A percentile compares a stretch with the other conserved stretches of the same genome.
Evolutionary conservation across 2,888 invertebrate genomes (phyloP).

Genomic region (Podabrus alpinus): DNA sequence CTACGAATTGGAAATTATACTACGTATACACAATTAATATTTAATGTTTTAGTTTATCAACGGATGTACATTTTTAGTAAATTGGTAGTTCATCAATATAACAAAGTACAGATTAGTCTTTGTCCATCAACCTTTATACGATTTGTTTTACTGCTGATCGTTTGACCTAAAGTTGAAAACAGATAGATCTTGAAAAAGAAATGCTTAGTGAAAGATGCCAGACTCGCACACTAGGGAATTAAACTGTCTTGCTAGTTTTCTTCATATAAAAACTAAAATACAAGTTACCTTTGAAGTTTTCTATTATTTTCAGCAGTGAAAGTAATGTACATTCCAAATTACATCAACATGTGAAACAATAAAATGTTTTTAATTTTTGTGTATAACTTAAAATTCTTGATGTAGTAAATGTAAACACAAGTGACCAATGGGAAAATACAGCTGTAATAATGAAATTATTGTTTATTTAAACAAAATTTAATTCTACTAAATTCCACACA

Average conservation of each 20-base stretch:
- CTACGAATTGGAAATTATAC: not conserved
- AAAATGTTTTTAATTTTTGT: too few relatives aligned
- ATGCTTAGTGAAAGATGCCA: conserved; percentile 10
- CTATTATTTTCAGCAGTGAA: not conserved
- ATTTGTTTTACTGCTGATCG: conserved; percentile 13
- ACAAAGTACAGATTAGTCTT: conserved; percentile 12
- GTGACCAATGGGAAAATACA: not conserved
- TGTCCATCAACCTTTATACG: conserved; percentile 14
- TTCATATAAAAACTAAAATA: conserved; percentile 1
- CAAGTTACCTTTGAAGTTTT: not conserved
- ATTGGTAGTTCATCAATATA: conserved; percentile 8
- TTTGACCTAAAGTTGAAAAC: conserved; percentile 15
- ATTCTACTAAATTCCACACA: not conserved
- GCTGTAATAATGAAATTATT: not conserved
- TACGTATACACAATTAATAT: too few relatives aligned
- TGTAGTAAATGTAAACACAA: not conserved
- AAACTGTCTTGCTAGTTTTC: conserved; percentile 5
- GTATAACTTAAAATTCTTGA: not conserved
- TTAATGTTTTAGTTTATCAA: not conserved
- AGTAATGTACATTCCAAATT: not conserved
- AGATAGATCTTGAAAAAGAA: conserved; percentile 14
- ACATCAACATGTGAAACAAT: not conserved
- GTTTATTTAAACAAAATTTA: not conserved
- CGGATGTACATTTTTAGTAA: not conserved
- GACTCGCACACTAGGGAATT: conserved; percentile 8